Base-by-base conservation (phyloP, 2,888 invertebrate genomes). In the Cheilosia grossa region DNA sequence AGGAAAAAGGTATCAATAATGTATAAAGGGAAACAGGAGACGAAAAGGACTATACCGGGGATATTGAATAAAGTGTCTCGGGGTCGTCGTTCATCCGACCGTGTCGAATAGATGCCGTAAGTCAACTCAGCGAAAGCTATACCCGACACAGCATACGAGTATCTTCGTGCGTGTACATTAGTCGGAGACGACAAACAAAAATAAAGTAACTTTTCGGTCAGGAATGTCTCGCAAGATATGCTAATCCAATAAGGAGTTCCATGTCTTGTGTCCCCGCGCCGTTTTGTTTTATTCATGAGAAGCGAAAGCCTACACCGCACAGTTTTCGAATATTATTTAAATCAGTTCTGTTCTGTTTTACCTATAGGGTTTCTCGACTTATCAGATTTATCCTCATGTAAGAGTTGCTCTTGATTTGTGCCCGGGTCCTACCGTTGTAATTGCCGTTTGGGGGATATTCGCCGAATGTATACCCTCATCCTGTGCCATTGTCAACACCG, bases 51-150 rank as follows among this genome's bases (percentile, higher is more conserved):
- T 56, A 70, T 51, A 70, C 5, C 44, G n/a, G 44, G 17, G 69
- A 69, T 81, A 69, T 81, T 81, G 74, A 81, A 63, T 81, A 81
- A 81, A 70, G 56, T 70, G 53, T 64, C 77, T 63, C 40, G 42
- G 63, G 59, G 59, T 42, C 40, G 49, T 24, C 51, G 15, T 49
- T 49, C 49, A 49, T 80, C 37, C 47, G 67, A 61, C 44, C 19
- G 17, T 21, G 21, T 24, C 13, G 24, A 10, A 40, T 30, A 33
- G 40, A 47, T 61, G 40, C 37, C 53, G 59, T 61, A 67, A 74
- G 66, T 70, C 42, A 58, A 58, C 58, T 53, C 44, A 44, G 51
- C 56, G 64, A 44, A 70, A 81, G 75, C 56, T 80, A 33, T 33
- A 33, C 33, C 33, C 10, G 10, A 4, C 13, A 13, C 13, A 17